Percentiles rank a stretch among this genome's conserved stretches.
Evolutionary conservation across 2,888 invertebrate species (phyloP).

Genomic region (Sabatieria punctata): DNA sequence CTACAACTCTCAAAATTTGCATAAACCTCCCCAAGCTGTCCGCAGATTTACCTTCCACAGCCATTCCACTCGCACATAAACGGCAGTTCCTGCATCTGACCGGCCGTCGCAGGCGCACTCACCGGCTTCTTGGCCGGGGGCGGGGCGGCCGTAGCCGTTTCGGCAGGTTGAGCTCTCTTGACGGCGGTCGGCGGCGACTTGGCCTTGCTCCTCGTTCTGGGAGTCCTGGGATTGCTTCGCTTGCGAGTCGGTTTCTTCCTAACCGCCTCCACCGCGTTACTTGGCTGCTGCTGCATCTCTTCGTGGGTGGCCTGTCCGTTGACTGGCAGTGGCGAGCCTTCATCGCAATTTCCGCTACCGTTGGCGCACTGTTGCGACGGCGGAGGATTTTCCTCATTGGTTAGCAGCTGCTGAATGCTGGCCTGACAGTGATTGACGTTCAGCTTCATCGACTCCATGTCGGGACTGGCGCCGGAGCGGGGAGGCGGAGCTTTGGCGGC

Average conservation of each 20-base stretch:
- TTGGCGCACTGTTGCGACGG: no score
- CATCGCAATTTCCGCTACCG: no score
- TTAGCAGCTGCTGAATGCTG: constrained; percentile 11
- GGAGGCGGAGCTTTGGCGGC: constrained; percentile 9
- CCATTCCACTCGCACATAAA: constrained; percentile 79
- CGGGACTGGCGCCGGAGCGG: constrained; percentile 12
- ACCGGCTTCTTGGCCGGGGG: constrained; percentile 12
- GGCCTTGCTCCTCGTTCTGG: constrained; percentile 3
- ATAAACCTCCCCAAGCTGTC: not conserved
- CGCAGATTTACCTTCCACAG: constrained; percentile 46
- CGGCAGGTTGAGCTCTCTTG: not conserved
- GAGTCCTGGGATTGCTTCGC: not conserved
- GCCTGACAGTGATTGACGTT: not conserved
- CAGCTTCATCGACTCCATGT: constrained; percentile 11
- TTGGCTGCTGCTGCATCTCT: no score
- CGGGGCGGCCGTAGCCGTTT: constrained; percentile 8
- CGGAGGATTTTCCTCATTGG: no score
- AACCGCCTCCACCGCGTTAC: not conserved
- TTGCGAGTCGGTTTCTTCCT: not conserved
- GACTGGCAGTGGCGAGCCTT: no score
- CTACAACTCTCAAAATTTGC: constrained; percentile 18
- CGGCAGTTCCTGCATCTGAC: not conserved
- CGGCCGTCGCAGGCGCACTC: constrained; percentile 8
- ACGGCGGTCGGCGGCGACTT: constrained; percentile 11
- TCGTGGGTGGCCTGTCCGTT: not conserved